Evolutionary conservation across 2,113 vertebrate species (phyloP), one percentile per base, ranked within the genome.

Genomic region (Siniperca chuatsi): DNA sequence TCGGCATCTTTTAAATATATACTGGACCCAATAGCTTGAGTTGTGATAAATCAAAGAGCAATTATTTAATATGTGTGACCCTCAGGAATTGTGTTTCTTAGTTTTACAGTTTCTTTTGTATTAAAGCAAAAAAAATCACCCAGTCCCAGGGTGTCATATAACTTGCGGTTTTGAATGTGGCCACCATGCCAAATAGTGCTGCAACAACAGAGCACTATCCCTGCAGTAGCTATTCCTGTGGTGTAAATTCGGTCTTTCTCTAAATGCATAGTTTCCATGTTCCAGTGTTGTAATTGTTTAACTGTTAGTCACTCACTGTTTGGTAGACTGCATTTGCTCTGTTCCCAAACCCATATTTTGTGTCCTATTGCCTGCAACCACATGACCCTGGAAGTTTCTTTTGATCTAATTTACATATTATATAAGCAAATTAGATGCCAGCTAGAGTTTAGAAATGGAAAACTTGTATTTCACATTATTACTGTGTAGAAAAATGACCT

Each of bases 191-290:
- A 46, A 68, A 61, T 33, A 50, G 7, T 35, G 16, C 55, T 50
- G 44, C 29, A 13, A 29, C 42, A 52, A 52, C 52, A 58, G n/a
- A 58, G 21, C 52, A 18, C n/a, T 57, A 11, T 1, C 29, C 35
- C 35, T 23, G 15, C 64, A 67, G 64, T 15, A n/a, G 25, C 6
- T 79, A 11, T 37, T 60, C 44, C 21, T 52, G 44, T 64, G 29
- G 60, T 75, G 25, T 40, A 20, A 55, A 20, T 37, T 23, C 20
- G 35, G 44, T 64, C 9, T 40, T 54, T 25, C 40, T 40, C 8
- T 77, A 29, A 42, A 78, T 54, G 35, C 37, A 29, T 25, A 55
- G 6, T 78, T 65, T 65, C 12, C 35, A 55, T 74, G 68, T 62
- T 54, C 23, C 4, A 9, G 57, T 64, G 16, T 42, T 33, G 35